Percentiles rank a stretch among this genome's conserved stretches.
These are phyloP conservation scores for Drosophila lacertosa DNA, from an alignment of 1,140 invertebrate genomes.

Conservation along the genomic window DNA sequence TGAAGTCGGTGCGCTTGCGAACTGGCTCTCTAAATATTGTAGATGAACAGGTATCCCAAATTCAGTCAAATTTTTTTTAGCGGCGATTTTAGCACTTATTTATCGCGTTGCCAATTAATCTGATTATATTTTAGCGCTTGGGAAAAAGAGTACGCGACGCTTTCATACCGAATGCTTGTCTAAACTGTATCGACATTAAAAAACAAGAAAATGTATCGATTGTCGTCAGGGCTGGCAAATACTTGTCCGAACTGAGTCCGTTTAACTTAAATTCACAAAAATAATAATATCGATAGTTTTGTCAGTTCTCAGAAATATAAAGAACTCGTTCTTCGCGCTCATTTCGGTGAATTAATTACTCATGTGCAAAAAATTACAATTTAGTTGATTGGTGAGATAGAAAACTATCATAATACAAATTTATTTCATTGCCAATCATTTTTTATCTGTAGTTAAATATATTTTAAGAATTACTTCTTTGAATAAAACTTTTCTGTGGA, in stretches of 20 bases:
- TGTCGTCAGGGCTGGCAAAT: slow-evolving; percentile 1
- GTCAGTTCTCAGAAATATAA: too few species aligned
- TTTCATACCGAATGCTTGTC: slow-evolving; percentile 30
- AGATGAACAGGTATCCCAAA: neutral
- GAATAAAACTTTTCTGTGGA: too few species aligned
- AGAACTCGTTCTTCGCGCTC: too few species aligned
- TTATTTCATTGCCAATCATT: too few species aligned
- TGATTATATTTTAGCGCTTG: slow-evolving; percentile 9
- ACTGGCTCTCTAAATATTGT: neutral
- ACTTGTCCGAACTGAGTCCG: neutral
- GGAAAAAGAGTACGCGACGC: slow-evolving; percentile 26
- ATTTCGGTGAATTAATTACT: too few species aligned
- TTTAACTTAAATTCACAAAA: too few species aligned
- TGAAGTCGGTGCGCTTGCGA: slow-evolving; percentile 16
- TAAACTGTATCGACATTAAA: slow-evolving; percentile 27
- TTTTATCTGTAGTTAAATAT: too few species aligned
- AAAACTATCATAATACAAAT: too few species aligned
- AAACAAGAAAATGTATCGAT: slow-evolving; percentile 7
- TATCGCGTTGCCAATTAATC: neutral
- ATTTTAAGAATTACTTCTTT: too few species aligned
- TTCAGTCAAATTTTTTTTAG: neutral
- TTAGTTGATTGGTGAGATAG: too few species aligned
- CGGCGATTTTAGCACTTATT: slow-evolving; percentile 3
- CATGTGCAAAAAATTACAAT: too few species aligned
- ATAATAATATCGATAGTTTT: neutral